A percentile compares a stretch with the other conserved stretches of the same genome.
phyloP scores from a whole-genome alignment of 2,888 invertebrate species.

The Epinotia nisella region DNA sequence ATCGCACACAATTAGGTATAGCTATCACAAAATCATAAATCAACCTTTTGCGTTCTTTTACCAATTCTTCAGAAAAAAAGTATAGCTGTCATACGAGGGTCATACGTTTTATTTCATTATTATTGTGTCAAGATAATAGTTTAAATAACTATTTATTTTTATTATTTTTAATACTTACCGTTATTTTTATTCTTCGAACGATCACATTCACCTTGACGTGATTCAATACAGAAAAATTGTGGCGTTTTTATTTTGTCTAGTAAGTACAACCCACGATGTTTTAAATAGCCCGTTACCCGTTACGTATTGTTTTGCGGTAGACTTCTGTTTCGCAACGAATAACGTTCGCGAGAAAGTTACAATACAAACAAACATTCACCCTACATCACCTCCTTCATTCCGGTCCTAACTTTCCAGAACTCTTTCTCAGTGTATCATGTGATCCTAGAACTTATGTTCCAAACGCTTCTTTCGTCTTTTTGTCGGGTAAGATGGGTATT shows the following conservation, averaged over 20 bases:
- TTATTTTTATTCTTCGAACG: not conserved
- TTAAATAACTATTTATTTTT: conserved; percentile 1
- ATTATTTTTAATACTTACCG: conserved; percentile 1
- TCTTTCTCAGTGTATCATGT: too few species aligned
- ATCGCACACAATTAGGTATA: too few species aligned
- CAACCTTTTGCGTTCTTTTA: not conserved
- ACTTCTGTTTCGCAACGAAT: not conserved
- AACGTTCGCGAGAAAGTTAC: too few species aligned
- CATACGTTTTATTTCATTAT: conserved; percentile 11
- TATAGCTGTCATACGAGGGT: conserved; percentile 5
- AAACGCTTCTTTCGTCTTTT: too few species aligned
- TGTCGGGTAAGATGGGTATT: too few species aligned
- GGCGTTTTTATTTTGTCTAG: not conserved
- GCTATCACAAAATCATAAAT: not conserved
- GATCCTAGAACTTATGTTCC: too few species aligned
- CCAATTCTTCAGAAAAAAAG: not conserved
- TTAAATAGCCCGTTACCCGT: not conserved
- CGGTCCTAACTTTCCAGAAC: too few species aligned
- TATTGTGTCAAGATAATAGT: not conserved
- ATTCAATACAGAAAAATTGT: not conserved
- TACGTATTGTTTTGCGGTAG: not conserved
- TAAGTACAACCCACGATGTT: not conserved
- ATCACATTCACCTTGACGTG: not conserved
- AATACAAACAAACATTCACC: too few species aligned
- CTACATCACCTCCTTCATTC: too few species aligned